Evolutionary conservation across 2,113 vertebrate species (phyloP), one percentile per base, ranked within the genome.

Genomic region (Oreochromis aureus): DNA sequence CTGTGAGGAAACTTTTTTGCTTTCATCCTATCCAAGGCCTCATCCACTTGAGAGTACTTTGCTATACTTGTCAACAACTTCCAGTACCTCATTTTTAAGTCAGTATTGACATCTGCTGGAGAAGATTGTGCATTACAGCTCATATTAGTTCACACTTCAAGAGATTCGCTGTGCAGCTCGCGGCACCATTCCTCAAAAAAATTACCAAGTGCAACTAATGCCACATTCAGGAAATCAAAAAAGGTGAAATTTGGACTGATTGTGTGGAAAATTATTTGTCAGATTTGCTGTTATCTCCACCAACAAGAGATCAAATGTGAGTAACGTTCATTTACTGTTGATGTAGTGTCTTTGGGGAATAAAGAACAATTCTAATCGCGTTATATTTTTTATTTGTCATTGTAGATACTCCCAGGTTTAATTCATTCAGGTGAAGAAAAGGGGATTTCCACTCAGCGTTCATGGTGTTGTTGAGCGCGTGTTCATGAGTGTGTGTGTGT

Each of bases 371-470:
- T 9, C 18, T 79, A 30, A 73, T 73, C 6, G 5, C 10, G 18
- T 80, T 66, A 66, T 1, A 24, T 30, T 41, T 44, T 55, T 9
- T n/a, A 7, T 66, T 55, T 66, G 10, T 51, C 24, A 82, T 63
- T 89, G 83, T 24, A 90, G 39, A 79, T 80, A 44, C 81, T 87
- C 24, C 54, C 54, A 63, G 12, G 63, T 87, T 87, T 55, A 84
- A 89, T 93, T 94, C 88, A 93, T 91, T 92, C 87, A 91, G 80
- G 73, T 94, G 55, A 92, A 86, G 83, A 84, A 88, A 91, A 89
- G 92, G 92, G 92, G 85, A 87, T 92, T 95, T 94, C 92, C 92
- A 91, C 32, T 69, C 16, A 71, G 44, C 79, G 73, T 88, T 89
- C 55, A 83, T 56, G 16, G 87, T 82, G 79, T 88, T 73, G 79